Percentiles rank a stretch among this genome's conserved stretches.
Conservation (phyloP, 1,140 invertebrate species). For the Ruditapes philippinarum region DNA sequence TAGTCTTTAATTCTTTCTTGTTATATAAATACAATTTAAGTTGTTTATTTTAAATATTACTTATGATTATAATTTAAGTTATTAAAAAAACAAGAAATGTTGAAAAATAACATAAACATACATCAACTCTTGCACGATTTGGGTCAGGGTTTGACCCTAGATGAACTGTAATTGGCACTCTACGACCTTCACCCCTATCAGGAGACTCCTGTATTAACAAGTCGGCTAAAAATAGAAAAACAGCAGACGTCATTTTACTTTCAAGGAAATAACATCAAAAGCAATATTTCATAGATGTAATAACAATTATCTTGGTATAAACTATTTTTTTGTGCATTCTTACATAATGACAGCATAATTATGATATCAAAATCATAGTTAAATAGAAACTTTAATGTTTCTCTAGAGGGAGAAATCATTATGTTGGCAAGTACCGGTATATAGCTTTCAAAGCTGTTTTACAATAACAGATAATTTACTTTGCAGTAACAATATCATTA, state of each 20-base stretch:
- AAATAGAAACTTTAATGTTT: background rate
- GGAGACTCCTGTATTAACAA: conserved; percentile 82
- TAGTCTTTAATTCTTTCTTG: no score
- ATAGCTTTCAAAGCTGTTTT: no score
- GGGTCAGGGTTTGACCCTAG: conserved; percentile 84
- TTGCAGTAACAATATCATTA: no score
- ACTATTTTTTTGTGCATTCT: background rate
- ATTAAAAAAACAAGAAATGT: background rate
- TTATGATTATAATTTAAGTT: no score
- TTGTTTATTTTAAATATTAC: no score
- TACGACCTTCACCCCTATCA: conserved; percentile 80
- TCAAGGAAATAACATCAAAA: background rate
- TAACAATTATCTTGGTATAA: background rate
- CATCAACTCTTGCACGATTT: conserved; percentile 75
- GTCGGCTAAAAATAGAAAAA: conserved; percentile 69
- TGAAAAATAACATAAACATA: background rate
- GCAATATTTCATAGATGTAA: background rate
- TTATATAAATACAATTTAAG: no score
- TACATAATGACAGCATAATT: background rate
- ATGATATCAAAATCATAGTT: background rate
- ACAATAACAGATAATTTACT: no score
- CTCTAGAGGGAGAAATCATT: no score
- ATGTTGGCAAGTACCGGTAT: no score
- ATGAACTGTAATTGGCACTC: conserved; percentile 83
- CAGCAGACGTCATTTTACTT: background rate